Conservation (phyloP, 1,140 invertebrate species). For the Zaprionus ghesquierei region DNA sequence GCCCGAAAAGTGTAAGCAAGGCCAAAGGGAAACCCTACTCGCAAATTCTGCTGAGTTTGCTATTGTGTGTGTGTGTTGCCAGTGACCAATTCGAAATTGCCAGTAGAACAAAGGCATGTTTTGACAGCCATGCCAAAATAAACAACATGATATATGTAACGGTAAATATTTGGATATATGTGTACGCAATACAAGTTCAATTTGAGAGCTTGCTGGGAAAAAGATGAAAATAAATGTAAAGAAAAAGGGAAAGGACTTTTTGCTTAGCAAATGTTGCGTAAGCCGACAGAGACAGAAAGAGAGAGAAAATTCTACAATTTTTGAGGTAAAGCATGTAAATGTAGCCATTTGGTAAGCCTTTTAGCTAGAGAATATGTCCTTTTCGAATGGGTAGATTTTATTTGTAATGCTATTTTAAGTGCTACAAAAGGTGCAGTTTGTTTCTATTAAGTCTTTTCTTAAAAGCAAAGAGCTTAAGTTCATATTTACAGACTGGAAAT, state of each 20-base stretch:
- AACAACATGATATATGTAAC: not conserved
- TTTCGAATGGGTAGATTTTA: not conserved
- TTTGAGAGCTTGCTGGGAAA: not conserved
- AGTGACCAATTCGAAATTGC: not conserved
- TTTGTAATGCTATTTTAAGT: not conserved
- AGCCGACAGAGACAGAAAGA: not conserved
- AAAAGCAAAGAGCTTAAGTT: too few species aligned
- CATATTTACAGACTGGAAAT: not conserved
- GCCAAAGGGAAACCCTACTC: not conserved
- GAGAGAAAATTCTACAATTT: not conserved
- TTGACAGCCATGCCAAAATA: constrained; percentile 1
- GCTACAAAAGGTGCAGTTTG: too few species aligned
- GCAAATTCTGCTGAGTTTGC: not conserved
- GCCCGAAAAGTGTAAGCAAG: not conserved
- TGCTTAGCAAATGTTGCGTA: not conserved
- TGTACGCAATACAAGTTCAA: not conserved
- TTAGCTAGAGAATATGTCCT: not conserved
- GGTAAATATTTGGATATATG: not conserved
- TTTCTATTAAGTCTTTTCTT: too few species aligned
- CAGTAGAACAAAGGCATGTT: not conserved
- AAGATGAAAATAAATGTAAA: not conserved
- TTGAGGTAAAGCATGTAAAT: not conserved
- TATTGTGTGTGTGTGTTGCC: not conserved
- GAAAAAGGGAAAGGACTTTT: not conserved
- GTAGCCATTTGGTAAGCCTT: too few species aligned